A percentile compares a stretch with the other conserved stretches of the same genome.
Conservation (phyloP, 2,888 invertebrate genomes). For the Ecdyonurus torrentis region DNA sequence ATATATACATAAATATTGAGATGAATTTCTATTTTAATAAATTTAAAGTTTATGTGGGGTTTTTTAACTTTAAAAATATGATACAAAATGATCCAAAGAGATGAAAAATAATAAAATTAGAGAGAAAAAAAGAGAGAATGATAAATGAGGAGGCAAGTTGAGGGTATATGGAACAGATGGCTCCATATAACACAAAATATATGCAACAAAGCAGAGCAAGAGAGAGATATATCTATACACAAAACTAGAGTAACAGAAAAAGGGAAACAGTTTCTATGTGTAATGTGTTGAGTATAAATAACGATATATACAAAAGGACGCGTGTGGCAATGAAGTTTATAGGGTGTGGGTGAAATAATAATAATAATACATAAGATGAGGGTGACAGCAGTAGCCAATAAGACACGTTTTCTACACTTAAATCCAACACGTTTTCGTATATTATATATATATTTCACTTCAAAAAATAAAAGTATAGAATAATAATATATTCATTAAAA, state of each 20-base stretch:
- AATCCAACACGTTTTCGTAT: neutral
- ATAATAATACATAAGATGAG: too few relatives aligned
- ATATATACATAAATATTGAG: neutral
- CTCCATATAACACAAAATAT: neutral
- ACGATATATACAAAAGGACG: neutral
- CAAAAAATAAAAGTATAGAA: too few relatives aligned
- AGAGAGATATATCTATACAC: too few relatives aligned
- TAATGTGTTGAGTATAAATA: neutral
- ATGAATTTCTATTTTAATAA: neutral
- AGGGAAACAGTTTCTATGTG: neutral
- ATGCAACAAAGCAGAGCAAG: neutral
- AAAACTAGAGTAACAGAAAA: neutral
- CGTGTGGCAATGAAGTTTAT: too few relatives aligned
- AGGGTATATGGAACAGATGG: neutral
- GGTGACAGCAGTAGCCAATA: conserved; percentile 1
- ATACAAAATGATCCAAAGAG: neutral
- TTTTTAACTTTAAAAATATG: neutral
- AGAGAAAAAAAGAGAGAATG: neutral
- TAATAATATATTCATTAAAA: too few relatives aligned
- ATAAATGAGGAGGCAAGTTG: neutral
- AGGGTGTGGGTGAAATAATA: too few relatives aligned
- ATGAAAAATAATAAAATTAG: too few relatives aligned
- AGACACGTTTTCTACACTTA: neutral
- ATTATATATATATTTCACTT: too few relatives aligned
- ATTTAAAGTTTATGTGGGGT: neutral